These are phyloP conservation scores for Ophion obscuratus DNA, from an alignment of 2,888 invertebrate species.

Conservation along the genomic window DNA sequence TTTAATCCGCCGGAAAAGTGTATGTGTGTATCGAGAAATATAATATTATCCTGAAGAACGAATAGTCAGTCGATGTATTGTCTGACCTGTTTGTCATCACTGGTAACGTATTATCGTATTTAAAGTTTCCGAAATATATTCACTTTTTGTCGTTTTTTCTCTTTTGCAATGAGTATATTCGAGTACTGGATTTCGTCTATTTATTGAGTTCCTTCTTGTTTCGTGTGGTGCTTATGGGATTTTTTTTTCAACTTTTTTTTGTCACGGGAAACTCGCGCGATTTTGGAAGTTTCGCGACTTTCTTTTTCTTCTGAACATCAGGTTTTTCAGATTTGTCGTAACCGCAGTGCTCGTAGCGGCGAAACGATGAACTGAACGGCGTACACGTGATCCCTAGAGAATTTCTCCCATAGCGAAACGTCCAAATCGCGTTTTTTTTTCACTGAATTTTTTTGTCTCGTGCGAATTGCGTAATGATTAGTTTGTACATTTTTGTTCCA, in stretches of 20 bases:
- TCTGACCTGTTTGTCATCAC: constrained; percentile 22
- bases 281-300: too few species aligned
- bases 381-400: neutral
- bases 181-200: constrained; percentile 18
- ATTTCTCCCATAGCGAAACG: neutral
- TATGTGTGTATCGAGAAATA: constrained; percentile 16
- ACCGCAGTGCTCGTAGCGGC: neutral
- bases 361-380: neutral
- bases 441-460: constrained; percentile 6
- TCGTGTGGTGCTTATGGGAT: neutral
- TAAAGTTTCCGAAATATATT: constrained; percentile 17
- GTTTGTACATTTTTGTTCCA: constrained; percentile 17
- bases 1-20: constrained; percentile 24
- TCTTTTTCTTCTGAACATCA: neutral
- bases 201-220: neutral
- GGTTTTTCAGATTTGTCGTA: neutral
- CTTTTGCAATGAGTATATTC: constrained; percentile 19
- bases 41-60: constrained; percentile 4
- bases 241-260: neutral
- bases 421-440: neutral
- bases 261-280: constrained; percentile 5
- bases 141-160: neutral
- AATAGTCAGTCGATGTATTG: constrained; percentile 21
- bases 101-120: constrained; percentile 12
- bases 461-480: constrained; percentile 13